These are phyloP conservation scores for Cervus canadensis DNA, from an alignment of 2,113 vertebrate species.

Conservation along the genomic window DNA sequence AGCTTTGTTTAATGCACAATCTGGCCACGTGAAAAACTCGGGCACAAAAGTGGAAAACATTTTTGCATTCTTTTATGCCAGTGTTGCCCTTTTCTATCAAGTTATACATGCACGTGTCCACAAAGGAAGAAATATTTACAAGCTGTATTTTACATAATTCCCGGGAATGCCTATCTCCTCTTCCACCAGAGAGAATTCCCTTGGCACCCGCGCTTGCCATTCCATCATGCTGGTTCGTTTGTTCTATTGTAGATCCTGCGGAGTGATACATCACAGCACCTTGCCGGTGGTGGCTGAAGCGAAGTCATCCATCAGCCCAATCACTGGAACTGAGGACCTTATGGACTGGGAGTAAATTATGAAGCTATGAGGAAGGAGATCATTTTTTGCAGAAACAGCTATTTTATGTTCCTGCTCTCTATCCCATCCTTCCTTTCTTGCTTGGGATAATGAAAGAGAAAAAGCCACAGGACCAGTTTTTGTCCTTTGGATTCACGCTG, in stretches of 20 bases:
- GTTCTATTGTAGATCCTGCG: constrained; percentile 75
- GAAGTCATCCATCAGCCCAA: constrained; percentile 84
- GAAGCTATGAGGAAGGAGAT: constrained; percentile 74
- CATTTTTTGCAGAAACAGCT: constrained; percentile 72
- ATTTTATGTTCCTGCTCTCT: constrained; percentile 66
- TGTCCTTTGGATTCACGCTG: constrained; percentile 72
- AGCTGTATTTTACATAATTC: constrained; percentile 58
- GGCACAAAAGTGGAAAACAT: constrained; percentile 45
- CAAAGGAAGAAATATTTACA: constrained; percentile 50
- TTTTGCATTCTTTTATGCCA: constrained; percentile 9
- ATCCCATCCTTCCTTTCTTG: constrained; percentile 58
- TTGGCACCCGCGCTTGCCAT: constrained; percentile 61
- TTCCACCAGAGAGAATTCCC: constrained; percentile 74
- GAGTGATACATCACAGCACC: constrained; percentile 79
- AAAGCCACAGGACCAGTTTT: constrained; percentile 72
- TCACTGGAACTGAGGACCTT: constrained; percentile 78
- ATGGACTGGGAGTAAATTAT: constrained; percentile 85
- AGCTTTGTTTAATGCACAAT: neutral
- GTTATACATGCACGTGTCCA: constrained; percentile 1
- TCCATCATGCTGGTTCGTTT: constrained; percentile 73
- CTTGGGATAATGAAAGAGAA: constrained; percentile 69
- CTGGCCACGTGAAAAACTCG: constrained; percentile 21
- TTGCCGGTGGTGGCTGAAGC: constrained; percentile 72
- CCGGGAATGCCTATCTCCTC: constrained; percentile 50
- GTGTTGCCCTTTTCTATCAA: constrained; percentile 27